These are phyloP conservation scores for Arvicanthis niloticus DNA, from an alignment of 2,113 vertebrate species.

Conservation along the genomic window DNA sequence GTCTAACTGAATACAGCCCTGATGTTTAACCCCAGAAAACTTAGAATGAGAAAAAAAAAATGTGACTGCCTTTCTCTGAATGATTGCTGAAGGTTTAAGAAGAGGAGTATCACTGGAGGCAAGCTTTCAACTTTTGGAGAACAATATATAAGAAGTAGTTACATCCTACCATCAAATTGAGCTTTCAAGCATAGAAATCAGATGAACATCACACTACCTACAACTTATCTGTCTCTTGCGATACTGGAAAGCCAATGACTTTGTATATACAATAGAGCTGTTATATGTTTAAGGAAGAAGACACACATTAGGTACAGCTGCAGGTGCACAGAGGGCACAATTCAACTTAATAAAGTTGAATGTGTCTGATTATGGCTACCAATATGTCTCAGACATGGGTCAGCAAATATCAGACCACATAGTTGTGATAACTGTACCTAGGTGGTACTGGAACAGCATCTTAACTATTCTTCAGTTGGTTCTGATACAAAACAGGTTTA, in stretches of 20 bases:
- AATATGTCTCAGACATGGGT: neutral
- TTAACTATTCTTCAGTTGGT: too few species aligned
- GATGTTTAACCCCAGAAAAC: neutral
- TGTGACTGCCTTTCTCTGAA: neutral
- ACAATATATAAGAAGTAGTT: constrained; percentile 44
- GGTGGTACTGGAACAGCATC: too few species aligned
- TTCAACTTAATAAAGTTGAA: neutral
- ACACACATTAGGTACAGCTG: neutral
- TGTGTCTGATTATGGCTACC: neutral
- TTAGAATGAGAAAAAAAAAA: neutral
- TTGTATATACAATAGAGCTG: neutral
- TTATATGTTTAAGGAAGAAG: neutral
- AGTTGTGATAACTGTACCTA: accelerated
- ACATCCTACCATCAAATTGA: constrained; percentile 1
- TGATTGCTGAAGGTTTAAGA: neutral
- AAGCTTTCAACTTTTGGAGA: constrained; percentile 1
- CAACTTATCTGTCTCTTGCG: neutral
- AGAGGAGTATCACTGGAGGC: neutral
- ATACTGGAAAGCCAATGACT: neutral
- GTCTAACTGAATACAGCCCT: constrained; percentile 6
- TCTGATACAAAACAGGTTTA: neutral
- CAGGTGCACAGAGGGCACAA: neutral
- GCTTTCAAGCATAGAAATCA: constrained; percentile 18
- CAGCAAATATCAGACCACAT: accelerated
- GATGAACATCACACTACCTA: neutral